Conservation (phyloP, 2,888 invertebrate genomes). For the Drosophila demipolita region DNA sequence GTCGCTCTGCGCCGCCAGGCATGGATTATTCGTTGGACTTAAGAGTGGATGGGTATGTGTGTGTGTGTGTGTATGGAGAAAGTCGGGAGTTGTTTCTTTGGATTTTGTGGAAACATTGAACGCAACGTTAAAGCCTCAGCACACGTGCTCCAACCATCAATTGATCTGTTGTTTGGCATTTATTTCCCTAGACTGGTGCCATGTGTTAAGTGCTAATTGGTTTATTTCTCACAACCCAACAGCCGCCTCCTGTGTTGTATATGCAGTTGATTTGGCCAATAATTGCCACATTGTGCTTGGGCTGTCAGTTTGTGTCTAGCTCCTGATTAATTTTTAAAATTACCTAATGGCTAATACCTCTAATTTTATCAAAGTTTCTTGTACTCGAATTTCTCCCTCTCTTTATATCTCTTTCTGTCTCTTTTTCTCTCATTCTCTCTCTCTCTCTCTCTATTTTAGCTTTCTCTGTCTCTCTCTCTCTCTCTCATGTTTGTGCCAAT, state of each 20-base stretch:
- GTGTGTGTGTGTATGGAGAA: neutral
- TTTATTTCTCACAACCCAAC: neutral
- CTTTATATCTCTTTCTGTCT: neutral
- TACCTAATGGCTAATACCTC: slow-evolving; percentile 65
- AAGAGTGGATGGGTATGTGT: neutral
- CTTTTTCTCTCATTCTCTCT: neutral
- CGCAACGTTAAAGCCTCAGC: slow-evolving; percentile 58
- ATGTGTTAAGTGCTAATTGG: slow-evolving; percentile 80
- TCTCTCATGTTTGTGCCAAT: neutral
- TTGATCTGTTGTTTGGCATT: slow-evolving; percentile 75
- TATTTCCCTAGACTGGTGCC: slow-evolving; percentile 69
- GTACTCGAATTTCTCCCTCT: slow-evolving; percentile 3
- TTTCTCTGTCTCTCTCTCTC: neutral
- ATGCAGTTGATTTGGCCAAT: slow-evolving; percentile 43
- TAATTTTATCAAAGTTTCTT: slow-evolving; percentile 62
- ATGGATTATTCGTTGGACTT: neutral
- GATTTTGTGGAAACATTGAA: slow-evolving; percentile 65
- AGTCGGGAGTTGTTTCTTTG: neutral
- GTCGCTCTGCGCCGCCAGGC: slow-evolving; percentile 46
- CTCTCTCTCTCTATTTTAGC: neutral
- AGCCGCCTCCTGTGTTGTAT: slow-evolving; percentile 15
- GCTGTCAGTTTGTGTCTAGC: slow-evolving; percentile 14
- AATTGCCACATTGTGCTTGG: slow-evolving; percentile 48
- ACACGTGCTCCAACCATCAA: slow-evolving; percentile 76
- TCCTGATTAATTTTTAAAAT: slow-evolving; percentile 76